Base-by-base conservation (phyloP, 2,888 invertebrate species). In the Drosophila buzzatii region DNA sequence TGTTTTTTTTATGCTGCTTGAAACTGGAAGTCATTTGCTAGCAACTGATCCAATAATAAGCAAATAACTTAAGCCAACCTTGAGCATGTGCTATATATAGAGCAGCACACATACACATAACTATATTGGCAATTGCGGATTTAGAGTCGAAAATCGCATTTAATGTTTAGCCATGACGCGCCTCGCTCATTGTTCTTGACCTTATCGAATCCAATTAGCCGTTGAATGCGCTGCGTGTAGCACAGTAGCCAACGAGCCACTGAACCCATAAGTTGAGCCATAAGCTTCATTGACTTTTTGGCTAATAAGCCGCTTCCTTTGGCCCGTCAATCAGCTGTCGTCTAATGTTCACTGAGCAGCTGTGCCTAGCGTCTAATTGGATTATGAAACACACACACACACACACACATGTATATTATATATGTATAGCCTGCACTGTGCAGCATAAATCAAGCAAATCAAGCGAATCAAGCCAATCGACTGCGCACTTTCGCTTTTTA, bases 321-420 rank as follows among this genome's bases (percentile, higher is more conserved):
- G 73, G 73, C 65, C 79, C 71, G 89, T 88, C 91, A 90, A 85
- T 85, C 90, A 91, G 86, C 83, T 87, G 90, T 91, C 87, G 86
- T 59, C 82, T 88, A 84, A 87, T 86, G 84, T 66, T 37, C 56
- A 68, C 64, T 66, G 80, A 74, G 57, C 79, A 67, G 57, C 57
- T 80, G 76, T 62, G 68, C 76, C 65, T 61, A 44, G 65, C 70
- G 59, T 49, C 79, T 87, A 87, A 87, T 87, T 87, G 87, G 91
- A 91, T 87, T 87, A 87, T 90, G 89, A 90, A 87, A 87, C 71
- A 66, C 44, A 63, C 37, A 61, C 41, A 61, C 41, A 62, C 49
- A 58, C 7, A 39, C 27, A 58, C 53, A 72, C 0, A 14, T 12
- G 31, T 5, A 9, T n/a, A 23, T 23, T 27, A 27, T 27, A 33